Conservation (phyloP, 2,113 vertebrate species). For the Actinemys pallida region DNA sequence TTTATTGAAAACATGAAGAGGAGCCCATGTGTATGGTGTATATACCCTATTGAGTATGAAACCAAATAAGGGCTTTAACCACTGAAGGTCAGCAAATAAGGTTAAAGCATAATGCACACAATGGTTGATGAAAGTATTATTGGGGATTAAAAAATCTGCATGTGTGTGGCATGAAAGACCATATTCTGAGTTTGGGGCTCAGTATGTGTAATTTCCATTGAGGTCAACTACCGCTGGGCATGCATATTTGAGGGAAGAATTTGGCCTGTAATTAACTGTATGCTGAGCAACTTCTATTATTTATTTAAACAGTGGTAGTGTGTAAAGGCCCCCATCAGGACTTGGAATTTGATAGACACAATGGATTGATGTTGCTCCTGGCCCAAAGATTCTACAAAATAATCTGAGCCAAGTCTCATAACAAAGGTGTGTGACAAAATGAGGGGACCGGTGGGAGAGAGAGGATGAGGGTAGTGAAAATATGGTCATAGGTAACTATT, state of each 20-base stretch:
- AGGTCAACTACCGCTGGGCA: neutral
- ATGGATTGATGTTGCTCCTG: neutral
- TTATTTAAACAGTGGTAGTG: neutral
- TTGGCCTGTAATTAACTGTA: neutral
- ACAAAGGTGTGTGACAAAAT: neutral
- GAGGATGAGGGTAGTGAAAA: neutral
- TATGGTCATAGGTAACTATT: neutral
- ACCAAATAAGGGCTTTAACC: neutral
- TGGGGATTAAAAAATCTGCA: neutral
- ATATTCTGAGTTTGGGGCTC: neutral
- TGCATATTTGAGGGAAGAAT: neutral
- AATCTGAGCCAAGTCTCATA: neutral
- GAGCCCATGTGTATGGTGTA: neutral
- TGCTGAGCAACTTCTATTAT: neutral
- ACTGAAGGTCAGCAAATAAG: neutral
- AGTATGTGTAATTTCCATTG: neutral
- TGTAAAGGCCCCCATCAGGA: neutral
- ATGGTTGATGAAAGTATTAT: neutral
- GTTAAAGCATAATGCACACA: constrained; percentile 21
- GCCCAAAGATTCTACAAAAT: neutral
- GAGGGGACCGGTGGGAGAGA: neutral
- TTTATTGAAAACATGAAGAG: constrained; percentile 35
- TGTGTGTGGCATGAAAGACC: neutral
- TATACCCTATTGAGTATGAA: constrained; percentile 10
- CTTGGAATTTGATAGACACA: neutral